A percentile compares a stretch with the other conserved stretches of the same genome.
Conservation (phyloP, 2,113 vertebrate species). For the Lethenteron camtschaticum region DNA sequence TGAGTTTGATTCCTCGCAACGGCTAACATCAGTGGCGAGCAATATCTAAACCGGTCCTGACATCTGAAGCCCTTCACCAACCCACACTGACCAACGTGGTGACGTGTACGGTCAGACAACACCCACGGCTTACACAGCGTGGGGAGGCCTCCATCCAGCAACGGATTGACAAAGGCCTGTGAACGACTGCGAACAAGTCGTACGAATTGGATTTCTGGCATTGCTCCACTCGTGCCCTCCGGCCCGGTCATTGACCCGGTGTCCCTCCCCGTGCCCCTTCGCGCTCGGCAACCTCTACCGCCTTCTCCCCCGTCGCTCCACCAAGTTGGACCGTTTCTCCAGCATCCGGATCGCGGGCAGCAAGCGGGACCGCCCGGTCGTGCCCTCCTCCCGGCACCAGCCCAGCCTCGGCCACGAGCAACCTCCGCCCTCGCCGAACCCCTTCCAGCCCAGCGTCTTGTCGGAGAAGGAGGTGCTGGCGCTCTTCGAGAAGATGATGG, state of each 20-base stretch:
- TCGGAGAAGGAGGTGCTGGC: conserved; percentile 42
- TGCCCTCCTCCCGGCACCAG: conserved; percentile 33
- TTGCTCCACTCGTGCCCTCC: background rate
- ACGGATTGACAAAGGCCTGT: background rate
- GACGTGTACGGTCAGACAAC: no score
- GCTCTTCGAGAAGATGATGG: conserved; percentile 80
- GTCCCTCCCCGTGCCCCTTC: background rate
- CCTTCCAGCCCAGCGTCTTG: conserved; percentile 24
- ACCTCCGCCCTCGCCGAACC: conserved; percentile 18
- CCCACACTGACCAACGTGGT: no score
- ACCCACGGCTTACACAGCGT: background rate
- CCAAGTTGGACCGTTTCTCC: conserved; percentile 59
- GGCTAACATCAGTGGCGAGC: no score
- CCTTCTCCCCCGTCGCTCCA: background rate
- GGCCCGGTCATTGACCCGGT: background rate
- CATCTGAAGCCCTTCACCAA: no score
- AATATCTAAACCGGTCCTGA: no score
- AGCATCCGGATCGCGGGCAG: conserved; percentile 65
- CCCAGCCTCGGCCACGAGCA: conserved; percentile 35
- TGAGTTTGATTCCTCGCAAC: no score
- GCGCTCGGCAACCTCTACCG: background rate
- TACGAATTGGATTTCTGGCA: background rate
- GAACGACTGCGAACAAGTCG: background rate
- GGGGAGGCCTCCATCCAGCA: background rate
- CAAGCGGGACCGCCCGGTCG: conserved; percentile 61